These are phyloP conservation scores for Anas platyrhynchos DNA, from an alignment of 2,113 vertebrate genomes.

Conservation along the genomic window DNA sequence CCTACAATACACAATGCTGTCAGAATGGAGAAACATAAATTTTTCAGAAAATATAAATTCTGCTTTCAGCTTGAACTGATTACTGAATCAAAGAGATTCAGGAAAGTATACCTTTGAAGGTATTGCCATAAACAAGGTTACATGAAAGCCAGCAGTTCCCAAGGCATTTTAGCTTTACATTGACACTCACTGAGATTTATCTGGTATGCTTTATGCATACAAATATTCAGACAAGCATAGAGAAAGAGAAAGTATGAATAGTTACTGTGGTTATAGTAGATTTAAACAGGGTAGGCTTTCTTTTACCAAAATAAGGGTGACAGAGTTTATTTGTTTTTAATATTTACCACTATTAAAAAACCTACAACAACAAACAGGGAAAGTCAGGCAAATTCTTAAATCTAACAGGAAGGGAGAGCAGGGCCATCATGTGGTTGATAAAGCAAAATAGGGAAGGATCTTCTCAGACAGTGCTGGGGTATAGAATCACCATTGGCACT, in stretches of 20 bases:
- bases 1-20: neutral
- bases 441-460: neutral
- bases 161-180: neutral
- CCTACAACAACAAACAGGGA: neutral
- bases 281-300: neutral
- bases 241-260: neutral
- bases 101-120: neutral
- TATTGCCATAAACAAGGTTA: neutral
- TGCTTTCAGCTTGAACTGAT: neutral
- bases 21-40: neutral
- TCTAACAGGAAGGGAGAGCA: neutral
- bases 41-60: neutral
- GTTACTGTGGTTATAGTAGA: neutral
- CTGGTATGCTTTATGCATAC: neutral
- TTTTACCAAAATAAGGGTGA: neutral
- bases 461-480: neutral
- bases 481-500: neutral
- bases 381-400: neutral
- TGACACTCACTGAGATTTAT: neutral
- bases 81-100: neutral
- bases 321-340: neutral
- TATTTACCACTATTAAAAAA: neutral
- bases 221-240: neutral
- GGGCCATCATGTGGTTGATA: neutral
- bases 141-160: neutral